Evolutionary conservation across 2,797 vertebrate species (phyloP), one percentile per base, ranked within the genome.

Genomic region (Hippocampus kuda): DNA sequence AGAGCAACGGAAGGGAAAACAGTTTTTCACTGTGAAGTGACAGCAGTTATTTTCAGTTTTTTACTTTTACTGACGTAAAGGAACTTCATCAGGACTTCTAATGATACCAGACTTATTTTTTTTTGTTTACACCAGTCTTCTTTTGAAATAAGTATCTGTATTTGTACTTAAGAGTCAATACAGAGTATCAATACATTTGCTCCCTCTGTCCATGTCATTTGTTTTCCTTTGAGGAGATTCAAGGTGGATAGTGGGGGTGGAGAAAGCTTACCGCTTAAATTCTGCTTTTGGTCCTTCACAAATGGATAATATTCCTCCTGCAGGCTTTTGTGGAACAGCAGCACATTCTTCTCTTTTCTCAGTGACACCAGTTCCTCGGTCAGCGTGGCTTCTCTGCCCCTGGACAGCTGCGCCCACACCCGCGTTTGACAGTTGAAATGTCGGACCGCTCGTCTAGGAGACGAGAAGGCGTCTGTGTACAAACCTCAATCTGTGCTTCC

Each of bases 401-500:
- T 84, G 20, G 84, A 92, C 63, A 77, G 83, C 97, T 99, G 87
- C 0, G 76, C 63, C 64, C 5, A 59, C 10, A 51, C 41, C 26
- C 8, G 56, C 11, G 70, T n/a, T 51, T 51, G 49, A 22, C 16
- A 11, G 66, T 38, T 13, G 0, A 54, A 70, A 65, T 66, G 54
- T 56, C 9, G 15, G 0, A 16, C 16, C n/a, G 2, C 60, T 4
- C 24, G 49, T 15, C 46, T 64, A 4, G 53, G 3, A 12, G 10
- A 56, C 8, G 3, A 24, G 4, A 12, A 24, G n/a, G n/a, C 53
- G 26, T 30, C 12, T 9, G 30, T 34, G 59, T 34, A 38, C 59
- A 18, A 16, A 98, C 97, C 94, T 98, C 91, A 59, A 95, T 83
- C 69, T 95, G 84, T 18, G 84, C 86, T 49, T 94, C 92, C 57